Percentiles rank a stretch among this genome's conserved stretches.
phyloP scores from a whole-genome alignment of 1,140 invertebrate species.

The Acarapis woodi region DNA sequence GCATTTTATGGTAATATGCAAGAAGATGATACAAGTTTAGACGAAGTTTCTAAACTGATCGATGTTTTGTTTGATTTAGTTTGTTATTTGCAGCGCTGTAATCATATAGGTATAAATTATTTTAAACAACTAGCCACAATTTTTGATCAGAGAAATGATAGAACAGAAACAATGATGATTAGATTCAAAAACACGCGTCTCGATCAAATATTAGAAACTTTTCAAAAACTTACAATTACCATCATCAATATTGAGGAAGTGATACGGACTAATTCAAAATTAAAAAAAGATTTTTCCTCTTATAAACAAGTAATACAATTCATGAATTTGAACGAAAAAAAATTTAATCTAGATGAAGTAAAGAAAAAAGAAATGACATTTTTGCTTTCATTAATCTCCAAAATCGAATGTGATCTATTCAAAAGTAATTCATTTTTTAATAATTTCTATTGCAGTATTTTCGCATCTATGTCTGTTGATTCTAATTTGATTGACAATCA shows the following conservation, averaged over 20 bases:
- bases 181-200: slow-evolving; percentile 9
- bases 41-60: slow-evolving; percentile 7
- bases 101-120: slow-evolving; percentile 30
- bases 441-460: slow-evolving; percentile 20
- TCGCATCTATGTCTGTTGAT: slow-evolving; percentile 29
- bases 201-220: slow-evolving; percentile 27
- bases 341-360: slow-evolving; percentile 4
- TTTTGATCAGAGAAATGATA: neutral
- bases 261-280: slow-evolving; percentile 28
- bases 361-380: slow-evolving; percentile 2
- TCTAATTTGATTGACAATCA: slow-evolving; percentile 29
- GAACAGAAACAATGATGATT: neutral
- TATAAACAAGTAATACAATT: slow-evolving; percentile 7
- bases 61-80: slow-evolving; percentile 22
- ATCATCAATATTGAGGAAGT: slow-evolving; percentile 39
- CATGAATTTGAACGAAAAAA: neutral
- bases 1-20: slow-evolving; percentile 6
- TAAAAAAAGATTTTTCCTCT: slow-evolving; percentile 20
- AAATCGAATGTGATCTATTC: slow-evolving; percentile 8
- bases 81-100: slow-evolving; percentile 31
- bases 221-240: slow-evolving; percentile 32
- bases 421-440: slow-evolving; percentile 7
- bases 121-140: slow-evolving; percentile 27
- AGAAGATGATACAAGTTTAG: neutral
- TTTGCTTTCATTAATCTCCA: slow-evolving; percentile 1